Evolutionary conservation across 1,140 invertebrate genomes (phyloP).

Genomic region (Physella acuta): DNA sequence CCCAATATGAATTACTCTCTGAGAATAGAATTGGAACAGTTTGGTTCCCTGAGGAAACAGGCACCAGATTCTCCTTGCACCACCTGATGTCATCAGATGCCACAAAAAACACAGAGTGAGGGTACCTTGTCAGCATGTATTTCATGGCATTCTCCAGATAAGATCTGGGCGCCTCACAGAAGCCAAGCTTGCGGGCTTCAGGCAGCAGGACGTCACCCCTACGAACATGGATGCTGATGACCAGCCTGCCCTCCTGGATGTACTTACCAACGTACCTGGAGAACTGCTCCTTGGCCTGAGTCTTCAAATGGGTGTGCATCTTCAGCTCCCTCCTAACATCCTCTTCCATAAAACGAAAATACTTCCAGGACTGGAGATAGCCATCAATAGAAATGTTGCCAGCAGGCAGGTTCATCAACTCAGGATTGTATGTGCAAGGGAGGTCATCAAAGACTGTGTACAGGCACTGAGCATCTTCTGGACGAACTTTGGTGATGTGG

Average conservation of each 20-base stretch:
- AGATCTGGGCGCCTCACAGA: constrained; percentile 1
- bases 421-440: constrained; percentile 14
- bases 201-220: constrained; percentile 10
- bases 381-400: constrained; percentile 20
- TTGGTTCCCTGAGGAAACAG: neutral
- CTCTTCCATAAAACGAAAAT: constrained; percentile 11
- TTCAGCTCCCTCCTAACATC: constrained; percentile 10
- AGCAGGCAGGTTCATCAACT: constrained; percentile 12
- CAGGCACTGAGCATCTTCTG: constrained; percentile 4
- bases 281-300: neutral
- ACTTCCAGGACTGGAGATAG: constrained; percentile 25
- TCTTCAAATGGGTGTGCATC: neutral
- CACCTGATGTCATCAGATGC: constrained; percentile 19
- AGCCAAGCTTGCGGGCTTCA: constrained; percentile 15
- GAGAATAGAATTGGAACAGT: constrained; percentile 1
- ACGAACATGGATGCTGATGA: constrained; percentile 23
- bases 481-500: neutral
- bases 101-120: constrained; percentile 18
- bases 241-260: neutral
- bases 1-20: constrained; percentile 12
- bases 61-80: constrained; percentile 10
- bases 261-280: neutral
- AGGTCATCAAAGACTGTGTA: neutral
- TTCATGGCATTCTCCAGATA: constrained; percentile 21
- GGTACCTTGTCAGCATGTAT: constrained; percentile 15